phyloP scores from a whole-genome alignment of 2,113 vertebrate genomes.

The Chloebia gouldiae region DNA sequence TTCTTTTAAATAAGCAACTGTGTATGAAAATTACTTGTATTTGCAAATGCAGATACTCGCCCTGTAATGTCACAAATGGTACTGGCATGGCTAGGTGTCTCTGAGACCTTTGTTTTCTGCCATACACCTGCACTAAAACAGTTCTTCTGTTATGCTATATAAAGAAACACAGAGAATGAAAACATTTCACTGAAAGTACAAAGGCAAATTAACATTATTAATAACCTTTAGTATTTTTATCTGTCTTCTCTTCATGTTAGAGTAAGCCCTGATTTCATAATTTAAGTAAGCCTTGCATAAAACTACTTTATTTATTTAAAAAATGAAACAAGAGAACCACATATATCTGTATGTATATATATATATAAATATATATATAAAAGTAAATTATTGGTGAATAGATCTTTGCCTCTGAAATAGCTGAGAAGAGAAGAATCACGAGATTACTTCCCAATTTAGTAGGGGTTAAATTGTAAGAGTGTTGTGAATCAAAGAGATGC shows the following conservation, averaged over 20 bases:
- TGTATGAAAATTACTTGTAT: background rate
- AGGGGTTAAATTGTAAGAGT: background rate
- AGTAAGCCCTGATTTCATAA: background rate
- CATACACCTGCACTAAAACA: background rate
- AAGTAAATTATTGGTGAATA: background rate
- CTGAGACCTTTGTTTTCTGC: background rate
- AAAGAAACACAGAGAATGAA: background rate
- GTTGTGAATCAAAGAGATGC: background rate
- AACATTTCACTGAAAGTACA: background rate
- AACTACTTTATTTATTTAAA: background rate
- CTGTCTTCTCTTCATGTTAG: background rate
- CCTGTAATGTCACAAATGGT: background rate
- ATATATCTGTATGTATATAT: background rate
- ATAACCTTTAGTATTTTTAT: background rate
- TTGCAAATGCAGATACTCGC: background rate
- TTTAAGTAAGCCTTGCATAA: background rate
- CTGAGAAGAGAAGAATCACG: background rate
- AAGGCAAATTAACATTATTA: background rate
- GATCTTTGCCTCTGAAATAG: background rate
- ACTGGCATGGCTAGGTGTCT: background rate
- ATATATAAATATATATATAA: background rate
- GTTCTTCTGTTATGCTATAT: background rate
- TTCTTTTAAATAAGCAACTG: background rate
- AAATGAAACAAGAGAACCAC: background rate
- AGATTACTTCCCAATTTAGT: background rate